Percentiles rank a stretch among this genome's conserved stretches.
Evolutionary conservation across 2,888 invertebrate species (phyloP).

Genomic region (Steinernema scapterisci): DNA sequence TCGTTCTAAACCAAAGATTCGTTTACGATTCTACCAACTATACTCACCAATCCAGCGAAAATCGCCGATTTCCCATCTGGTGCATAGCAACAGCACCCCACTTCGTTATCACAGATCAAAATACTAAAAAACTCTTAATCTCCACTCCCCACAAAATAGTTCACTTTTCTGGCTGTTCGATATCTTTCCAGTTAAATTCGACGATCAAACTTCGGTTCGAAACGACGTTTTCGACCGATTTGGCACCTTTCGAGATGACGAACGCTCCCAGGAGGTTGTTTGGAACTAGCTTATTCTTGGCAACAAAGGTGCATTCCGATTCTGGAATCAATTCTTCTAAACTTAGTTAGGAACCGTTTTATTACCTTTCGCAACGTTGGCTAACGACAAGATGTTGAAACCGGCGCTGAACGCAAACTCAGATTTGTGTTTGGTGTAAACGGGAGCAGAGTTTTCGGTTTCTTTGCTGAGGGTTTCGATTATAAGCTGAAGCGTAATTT

Average conservation of each 20-base stretch:
- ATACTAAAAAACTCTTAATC: slow-evolving; percentile 20
- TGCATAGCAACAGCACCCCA: slow-evolving; percentile 35
- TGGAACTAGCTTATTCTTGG: neutral
- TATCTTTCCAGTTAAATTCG: slow-evolving; percentile 35
- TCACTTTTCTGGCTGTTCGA: slow-evolving; percentile 31
- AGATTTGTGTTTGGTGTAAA: slow-evolving; percentile 34
- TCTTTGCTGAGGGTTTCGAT: slow-evolving; percentile 3
- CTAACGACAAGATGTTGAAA: slow-evolving; percentile 33
- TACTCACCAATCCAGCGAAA: slow-evolving; percentile 39
- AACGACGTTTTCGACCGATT: neutral
- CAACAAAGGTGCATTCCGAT: slow-evolving; percentile 1
- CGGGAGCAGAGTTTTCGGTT: neutral
- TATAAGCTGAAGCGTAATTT: slow-evolving; percentile 11
- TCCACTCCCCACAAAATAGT: neutral
- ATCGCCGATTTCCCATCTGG: slow-evolving; percentile 32
- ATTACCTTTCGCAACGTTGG: slow-evolving; percentile 17
- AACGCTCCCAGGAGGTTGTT: slow-evolving; percentile 25
- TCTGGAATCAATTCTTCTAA: neutral
- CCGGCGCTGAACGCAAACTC: slow-evolving; percentile 36
- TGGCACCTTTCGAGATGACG: neutral
- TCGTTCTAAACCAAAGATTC: slow-evolving; percentile 35
- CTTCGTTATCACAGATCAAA: slow-evolving; percentile 37
- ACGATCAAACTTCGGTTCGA: slow-evolving; percentile 35
- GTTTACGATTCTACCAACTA: neutral
- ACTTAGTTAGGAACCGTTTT: neutral